Evolutionary conservation across 2,888 invertebrate species (phyloP).

Genomic region (Metacarcinus magister): DNA sequence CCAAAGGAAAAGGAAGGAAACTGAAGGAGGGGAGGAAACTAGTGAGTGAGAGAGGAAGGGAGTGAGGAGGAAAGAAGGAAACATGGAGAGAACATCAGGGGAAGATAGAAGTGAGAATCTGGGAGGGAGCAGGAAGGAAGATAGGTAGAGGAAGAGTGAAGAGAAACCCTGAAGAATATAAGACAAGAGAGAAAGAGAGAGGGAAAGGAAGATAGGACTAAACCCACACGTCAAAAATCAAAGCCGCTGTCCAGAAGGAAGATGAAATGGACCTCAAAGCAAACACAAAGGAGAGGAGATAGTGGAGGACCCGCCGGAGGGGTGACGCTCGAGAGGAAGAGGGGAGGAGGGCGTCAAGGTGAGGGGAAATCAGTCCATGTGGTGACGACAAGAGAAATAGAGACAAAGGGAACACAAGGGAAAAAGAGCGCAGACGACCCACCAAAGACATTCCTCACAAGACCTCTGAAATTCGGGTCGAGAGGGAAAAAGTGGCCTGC

Average conservation of each 20-base stretch:
- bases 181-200: not conserved
- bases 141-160: not conserved
- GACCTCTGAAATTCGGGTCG: conserved; percentile 10
- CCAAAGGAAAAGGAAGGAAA: not conserved
- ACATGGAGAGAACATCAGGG: not conserved
- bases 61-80: not conserved
- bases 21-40: not conserved
- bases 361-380: not conserved
- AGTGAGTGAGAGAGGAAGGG: not conserved
- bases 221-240: not conserved
- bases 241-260: not conserved
- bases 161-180: not conserved
- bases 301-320: not conserved
- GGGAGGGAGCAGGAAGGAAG: not conserved
- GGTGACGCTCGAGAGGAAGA: not conserved
- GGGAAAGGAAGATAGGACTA: not conserved
- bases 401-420: not conserved
- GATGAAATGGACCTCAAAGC: conserved; percentile 30
- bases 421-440: not conserved
- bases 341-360: not conserved
- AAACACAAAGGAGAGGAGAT: not conserved
- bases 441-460: conserved; percentile 11
- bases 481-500: not conserved
- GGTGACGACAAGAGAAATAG: not conserved
- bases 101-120: not conserved